These are phyloP conservation scores for Protomyctophum bolini DNA, from an alignment of 2,113 vertebrate species.

Conservation along the genomic window DNA sequence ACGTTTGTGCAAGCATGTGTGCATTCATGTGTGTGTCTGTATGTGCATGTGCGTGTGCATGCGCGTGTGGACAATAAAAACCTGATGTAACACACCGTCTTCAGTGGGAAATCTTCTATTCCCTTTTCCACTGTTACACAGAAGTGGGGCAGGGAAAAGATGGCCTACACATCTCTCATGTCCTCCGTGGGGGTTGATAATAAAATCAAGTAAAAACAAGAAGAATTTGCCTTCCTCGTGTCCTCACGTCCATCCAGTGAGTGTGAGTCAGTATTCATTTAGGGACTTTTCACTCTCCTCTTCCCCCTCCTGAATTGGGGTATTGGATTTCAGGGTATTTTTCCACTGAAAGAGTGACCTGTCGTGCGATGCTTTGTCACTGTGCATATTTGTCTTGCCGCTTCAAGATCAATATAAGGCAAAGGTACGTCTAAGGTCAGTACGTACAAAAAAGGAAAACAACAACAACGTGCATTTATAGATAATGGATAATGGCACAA, in stretches of 20 bases:
- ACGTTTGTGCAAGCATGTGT: too few species aligned
- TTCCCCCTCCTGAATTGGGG: constrained; percentile 21
- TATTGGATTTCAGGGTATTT: constrained; percentile 44
- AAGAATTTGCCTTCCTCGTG: constrained; percentile 26
- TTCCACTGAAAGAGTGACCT: constrained; percentile 30
- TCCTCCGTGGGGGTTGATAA: too few species aligned
- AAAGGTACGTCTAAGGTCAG: constrained; percentile 3
- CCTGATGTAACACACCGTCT: constrained; percentile 60
- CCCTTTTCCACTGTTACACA: constrained; percentile 35
- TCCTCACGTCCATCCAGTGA: constrained; percentile 56
- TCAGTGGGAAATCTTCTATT: constrained; percentile 60
- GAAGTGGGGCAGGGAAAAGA: constrained; percentile 28
- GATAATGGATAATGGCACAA: too few species aligned
- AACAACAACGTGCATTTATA: too few species aligned
- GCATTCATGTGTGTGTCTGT: too few species aligned
- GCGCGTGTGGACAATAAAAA: background rate
- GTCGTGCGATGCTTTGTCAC: background rate
- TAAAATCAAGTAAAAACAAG: too few species aligned
- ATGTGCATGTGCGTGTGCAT: too few species aligned
- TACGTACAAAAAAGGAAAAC: too few species aligned
- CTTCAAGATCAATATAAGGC: constrained; percentile 35
- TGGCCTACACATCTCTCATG: too few species aligned
- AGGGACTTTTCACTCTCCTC: constrained; percentile 35
- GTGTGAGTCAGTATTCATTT: constrained; percentile 55
- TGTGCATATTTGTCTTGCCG: constrained; percentile 28